Percentiles rank a stretch among this genome's conserved stretches.
Evolutionary conservation across 1,140 invertebrate species (phyloP).

Genomic region (Drosophila elegans): DNA sequence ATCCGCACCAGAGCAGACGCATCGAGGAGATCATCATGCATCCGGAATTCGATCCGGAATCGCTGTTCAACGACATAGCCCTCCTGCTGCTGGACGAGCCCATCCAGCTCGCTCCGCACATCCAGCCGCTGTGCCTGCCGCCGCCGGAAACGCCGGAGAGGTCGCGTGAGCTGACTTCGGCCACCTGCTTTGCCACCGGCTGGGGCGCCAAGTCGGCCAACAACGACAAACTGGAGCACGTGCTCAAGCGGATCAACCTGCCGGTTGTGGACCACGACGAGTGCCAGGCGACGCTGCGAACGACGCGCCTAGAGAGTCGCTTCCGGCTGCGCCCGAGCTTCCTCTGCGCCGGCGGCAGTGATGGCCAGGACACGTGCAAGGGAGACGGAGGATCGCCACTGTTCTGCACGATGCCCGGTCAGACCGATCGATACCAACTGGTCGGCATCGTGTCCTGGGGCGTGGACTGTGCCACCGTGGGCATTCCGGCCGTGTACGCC

Average conservation of each 20-base stretch:
- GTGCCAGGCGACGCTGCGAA: conserved; percentile 87
- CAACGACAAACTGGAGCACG: conserved; percentile 84
- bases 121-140: conserved; percentile 91
- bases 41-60: conserved; percentile 86
- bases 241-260: conserved; percentile 87
- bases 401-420: conserved; percentile 86
- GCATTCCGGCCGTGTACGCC: conserved; percentile 90
- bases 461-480: conserved; percentile 86
- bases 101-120: conserved; percentile 87
- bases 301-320: conserved; percentile 87
- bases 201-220: conserved; percentile 89
- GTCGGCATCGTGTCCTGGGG: conserved; percentile 87
- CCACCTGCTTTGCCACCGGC: conserved; percentile 87
- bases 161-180: conserved; percentile 26
- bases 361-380: conserved; percentile 89
- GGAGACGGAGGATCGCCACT: conserved; percentile 87
- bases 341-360: conserved; percentile 87
- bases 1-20: conserved; percentile 89
- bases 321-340: conserved; percentile 88
- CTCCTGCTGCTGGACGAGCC: conserved; percentile 88
- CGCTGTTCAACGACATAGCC: conserved; percentile 88
- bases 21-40: conserved; percentile 86
- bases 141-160: conserved; percentile 50
- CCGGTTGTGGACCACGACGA: conserved; percentile 86
- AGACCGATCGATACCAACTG: conserved; percentile 86